Evolutionary conservation across 1,140 invertebrate species (phyloP).

Genomic region (Drosophila jambulina): DNA sequence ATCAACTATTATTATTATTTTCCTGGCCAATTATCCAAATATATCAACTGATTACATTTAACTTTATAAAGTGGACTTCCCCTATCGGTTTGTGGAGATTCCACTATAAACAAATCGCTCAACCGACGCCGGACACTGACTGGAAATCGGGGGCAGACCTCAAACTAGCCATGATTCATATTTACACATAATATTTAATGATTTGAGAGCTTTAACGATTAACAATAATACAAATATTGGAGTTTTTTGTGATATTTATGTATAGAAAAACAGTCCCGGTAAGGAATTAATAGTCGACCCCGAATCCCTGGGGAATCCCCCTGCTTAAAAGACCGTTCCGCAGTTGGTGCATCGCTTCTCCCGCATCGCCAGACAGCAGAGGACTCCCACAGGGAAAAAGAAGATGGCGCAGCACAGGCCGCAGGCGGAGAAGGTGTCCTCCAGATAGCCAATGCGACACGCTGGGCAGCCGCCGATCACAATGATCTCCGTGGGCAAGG

Average conservation of each 20-base stretch:
- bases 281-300: conserved; percentile 10
- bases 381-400: conserved; percentile 92
- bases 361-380: conserved; percentile 91
- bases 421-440: conserved; percentile 91
- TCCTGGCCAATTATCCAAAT: background rate
- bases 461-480: conserved; percentile 91
- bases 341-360: conserved; percentile 92
- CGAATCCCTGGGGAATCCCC: background rate
- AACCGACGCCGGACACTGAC: background rate
- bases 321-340: conserved; percentile 88
- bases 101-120: conserved; percentile 3
- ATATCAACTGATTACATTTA: background rate
- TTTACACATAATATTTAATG: conserved; percentile 62
- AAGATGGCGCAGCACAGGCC: conserved; percentile 92
- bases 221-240: conserved; percentile 47
- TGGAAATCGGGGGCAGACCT: conserved; percentile 20
- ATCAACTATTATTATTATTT: background rate
- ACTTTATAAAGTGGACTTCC: background rate
- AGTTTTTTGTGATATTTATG: conserved; percentile 39
- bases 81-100: background rate
- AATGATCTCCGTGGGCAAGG: conserved; percentile 88
- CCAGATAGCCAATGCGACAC: conserved; percentile 91
- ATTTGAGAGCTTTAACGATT: conserved; percentile 46
- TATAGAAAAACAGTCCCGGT: conserved; percentile 25
- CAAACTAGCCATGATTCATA: conserved; percentile 27